These are phyloP conservation scores for Halictus ligatus DNA, from an alignment of 2,888 invertebrate species.

Conservation along the genomic window DNA sequence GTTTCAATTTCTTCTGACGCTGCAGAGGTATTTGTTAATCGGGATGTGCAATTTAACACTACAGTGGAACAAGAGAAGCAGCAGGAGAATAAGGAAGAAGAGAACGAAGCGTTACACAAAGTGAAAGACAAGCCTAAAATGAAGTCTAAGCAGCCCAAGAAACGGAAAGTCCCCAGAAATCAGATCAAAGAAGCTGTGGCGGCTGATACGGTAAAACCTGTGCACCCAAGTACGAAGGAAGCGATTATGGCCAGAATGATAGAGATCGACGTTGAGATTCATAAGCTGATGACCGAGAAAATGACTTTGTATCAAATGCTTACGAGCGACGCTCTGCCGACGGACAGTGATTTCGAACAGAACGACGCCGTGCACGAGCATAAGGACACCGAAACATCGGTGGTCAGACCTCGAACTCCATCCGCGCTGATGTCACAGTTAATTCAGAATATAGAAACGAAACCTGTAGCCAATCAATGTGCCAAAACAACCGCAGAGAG, in stretches of 20 bases:
- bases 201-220: slow-evolving; percentile 32
- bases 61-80: slow-evolving; percentile 11
- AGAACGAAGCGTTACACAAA: slow-evolving; percentile 60
- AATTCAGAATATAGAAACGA: slow-evolving; percentile 47
- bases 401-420: slow-evolving; percentile 31
- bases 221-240: slow-evolving; percentile 50
- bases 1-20: neutral
- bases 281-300: slow-evolving; percentile 86
- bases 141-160: slow-evolving; percentile 65
- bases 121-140: slow-evolving; percentile 67
- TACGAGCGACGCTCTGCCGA: slow-evolving; percentile 75
- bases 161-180: slow-evolving; percentile 55
- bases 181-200: slow-evolving; percentile 60
- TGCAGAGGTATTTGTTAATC: neutral
- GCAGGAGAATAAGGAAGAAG: slow-evolving; percentile 15
- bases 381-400: neutral
- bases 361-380: neutral
- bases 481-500: slow-evolving; percentile 24
- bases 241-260: slow-evolving; percentile 86
- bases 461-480: slow-evolving; percentile 25
- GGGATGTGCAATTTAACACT: neutral
- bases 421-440: slow-evolving; percentile 45
- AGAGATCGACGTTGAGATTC: slow-evolving; percentile 87
- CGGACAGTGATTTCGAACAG: neutral
- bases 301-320: slow-evolving; percentile 86